Evolutionary conservation across 2,797 vertebrate species (phyloP).

Genomic region (Cyclopterus lumpus): DNA sequence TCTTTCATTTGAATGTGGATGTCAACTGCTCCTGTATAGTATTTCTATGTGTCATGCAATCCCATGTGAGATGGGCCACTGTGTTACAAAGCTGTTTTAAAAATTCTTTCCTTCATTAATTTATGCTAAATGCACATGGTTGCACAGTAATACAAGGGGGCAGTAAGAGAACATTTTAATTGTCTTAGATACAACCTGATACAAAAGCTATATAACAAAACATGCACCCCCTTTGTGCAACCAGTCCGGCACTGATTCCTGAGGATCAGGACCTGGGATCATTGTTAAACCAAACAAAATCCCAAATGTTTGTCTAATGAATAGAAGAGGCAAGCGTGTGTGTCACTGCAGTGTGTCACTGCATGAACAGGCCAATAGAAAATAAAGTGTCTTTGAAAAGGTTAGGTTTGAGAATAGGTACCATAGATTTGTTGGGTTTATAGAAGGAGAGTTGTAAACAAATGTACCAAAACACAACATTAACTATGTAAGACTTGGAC

Average conservation of each 20-base stretch:
- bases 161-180: neutral
- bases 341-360: too few relatives aligned
- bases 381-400: too few relatives aligned
- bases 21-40: neutral
- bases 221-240: neutral
- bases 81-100: neutral
- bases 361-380: too few relatives aligned
- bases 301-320: neutral
- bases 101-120: neutral
- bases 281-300: neutral
- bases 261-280: neutral
- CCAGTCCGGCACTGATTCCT: neutral
- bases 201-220: neutral
- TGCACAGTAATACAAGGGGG: slow-evolving; percentile 32
- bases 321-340: too few relatives aligned
- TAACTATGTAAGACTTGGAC: too few relatives aligned
- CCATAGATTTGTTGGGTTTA: neutral
- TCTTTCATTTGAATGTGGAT: neutral
- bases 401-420: neutral
- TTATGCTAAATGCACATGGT: neutral
- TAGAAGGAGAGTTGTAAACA: neutral
- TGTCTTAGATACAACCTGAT: neutral
- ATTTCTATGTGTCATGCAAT: slow-evolving; percentile 8
- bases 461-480: neutral
- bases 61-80: neutral